phyloP scores from a whole-genome alignment of 2,888 invertebrate species.

The Sycophila texana region DNA sequence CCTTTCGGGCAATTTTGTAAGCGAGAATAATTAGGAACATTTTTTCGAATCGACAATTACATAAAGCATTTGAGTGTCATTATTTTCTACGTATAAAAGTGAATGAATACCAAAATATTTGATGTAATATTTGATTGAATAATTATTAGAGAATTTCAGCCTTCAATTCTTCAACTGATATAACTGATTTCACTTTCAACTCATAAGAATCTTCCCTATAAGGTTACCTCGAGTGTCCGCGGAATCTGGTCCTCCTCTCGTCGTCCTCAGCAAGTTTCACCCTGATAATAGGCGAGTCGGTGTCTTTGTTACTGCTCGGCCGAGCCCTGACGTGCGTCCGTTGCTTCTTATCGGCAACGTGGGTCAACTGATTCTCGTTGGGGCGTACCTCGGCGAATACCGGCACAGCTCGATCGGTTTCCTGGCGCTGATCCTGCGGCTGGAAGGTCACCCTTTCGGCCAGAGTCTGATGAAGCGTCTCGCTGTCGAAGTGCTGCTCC shows the following conservation, averaged over 20 bases:
- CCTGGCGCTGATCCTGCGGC: slow-evolving; percentile 64
- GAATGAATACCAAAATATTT: too few species aligned
- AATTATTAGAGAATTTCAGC: too few species aligned
- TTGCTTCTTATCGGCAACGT: background rate
- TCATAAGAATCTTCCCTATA: too few species aligned
- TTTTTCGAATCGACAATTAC: too few species aligned
- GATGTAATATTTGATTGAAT: too few species aligned
- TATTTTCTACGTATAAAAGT: too few species aligned
- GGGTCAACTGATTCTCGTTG: slow-evolving; percentile 31
- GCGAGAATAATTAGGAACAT: too few species aligned
- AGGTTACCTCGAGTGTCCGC: slow-evolving; percentile 23
- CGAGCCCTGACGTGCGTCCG: background rate
- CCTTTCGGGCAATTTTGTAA: too few species aligned
- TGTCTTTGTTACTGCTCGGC: background rate
- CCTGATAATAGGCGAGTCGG: slow-evolving; percentile 14
- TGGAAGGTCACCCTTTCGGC: slow-evolving; percentile 78
- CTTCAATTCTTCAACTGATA: too few species aligned
- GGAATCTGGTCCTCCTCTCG: background rate
- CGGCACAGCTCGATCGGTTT: background rate
- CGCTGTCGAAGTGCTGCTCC: slow-evolving; percentile 71
- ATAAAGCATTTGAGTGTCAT: too few species aligned
- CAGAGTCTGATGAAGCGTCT: slow-evolving; percentile 78
- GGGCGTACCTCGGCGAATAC: background rate
- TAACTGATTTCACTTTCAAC: too few species aligned
- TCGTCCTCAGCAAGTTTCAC: slow-evolving; percentile 7